Percentiles rank a stretch among this genome's conserved stretches.
Conservation (phyloP, 1,140 invertebrate genomes). For the Drosophila sechellia region DNA sequence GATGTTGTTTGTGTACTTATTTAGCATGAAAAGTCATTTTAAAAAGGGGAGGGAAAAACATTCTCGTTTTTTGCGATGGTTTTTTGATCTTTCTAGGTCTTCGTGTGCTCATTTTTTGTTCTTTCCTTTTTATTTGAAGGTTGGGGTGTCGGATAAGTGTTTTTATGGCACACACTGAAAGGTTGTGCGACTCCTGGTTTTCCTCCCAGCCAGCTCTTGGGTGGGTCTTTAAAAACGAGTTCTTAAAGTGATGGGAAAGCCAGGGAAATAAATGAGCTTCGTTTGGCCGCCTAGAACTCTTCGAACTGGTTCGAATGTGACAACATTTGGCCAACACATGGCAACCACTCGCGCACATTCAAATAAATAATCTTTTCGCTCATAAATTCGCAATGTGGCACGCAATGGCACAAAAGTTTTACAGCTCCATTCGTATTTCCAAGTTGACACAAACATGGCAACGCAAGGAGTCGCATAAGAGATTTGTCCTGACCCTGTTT, state of each 20-base stretch:
- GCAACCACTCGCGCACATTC: conserved; percentile 41
- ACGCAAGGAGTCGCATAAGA: conserved; percentile 74
- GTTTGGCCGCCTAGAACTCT: conserved; percentile 17
- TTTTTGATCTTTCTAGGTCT: conserved; percentile 60
- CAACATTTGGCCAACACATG: conserved; percentile 55
- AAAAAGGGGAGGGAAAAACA: conserved; percentile 58
- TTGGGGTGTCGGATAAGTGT: conserved; percentile 49
- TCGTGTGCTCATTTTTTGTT: conserved; percentile 15
- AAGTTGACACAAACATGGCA: conserved; percentile 42
- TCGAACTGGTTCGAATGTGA: conserved; percentile 34
- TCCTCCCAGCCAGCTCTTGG: not conserved
- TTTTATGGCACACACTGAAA: conserved; percentile 53
- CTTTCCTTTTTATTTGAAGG: conserved; percentile 12
- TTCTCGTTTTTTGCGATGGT: conserved; percentile 34
- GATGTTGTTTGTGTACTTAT: conserved; percentile 68
- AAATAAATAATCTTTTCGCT: conserved; percentile 79
- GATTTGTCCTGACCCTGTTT: conserved; percentile 62
- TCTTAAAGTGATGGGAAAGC: conserved; percentile 15
- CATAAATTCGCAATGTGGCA: conserved; percentile 76
- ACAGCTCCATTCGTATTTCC: conserved; percentile 55
- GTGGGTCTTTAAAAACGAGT: conserved; percentile 8
- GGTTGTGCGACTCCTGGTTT: conserved; percentile 6
- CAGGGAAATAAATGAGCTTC: conserved; percentile 30
- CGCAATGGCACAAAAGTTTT: conserved; percentile 55
- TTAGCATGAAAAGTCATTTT: conserved; percentile 82